Base-by-base conservation (phyloP, 1,140 invertebrate species). In the Drosophila obscura region DNA sequence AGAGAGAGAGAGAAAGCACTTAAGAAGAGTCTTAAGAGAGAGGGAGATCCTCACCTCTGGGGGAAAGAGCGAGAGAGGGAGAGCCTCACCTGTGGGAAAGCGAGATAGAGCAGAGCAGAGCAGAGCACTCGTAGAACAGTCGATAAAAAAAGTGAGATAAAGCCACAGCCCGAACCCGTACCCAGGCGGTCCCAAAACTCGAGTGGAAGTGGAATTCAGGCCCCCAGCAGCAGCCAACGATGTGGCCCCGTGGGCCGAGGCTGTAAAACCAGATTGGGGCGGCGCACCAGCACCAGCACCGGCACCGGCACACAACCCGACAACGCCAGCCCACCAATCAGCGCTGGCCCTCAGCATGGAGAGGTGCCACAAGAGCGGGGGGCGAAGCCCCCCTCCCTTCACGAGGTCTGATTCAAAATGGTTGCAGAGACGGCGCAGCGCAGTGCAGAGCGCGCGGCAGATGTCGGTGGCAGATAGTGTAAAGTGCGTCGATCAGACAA, bases 251-350 rank as follows among this genome's bases (percentile, higher is more conserved):
- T 39, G 35, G 35, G 35, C 35, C 35, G 35, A 58, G 63, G 56
- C 49, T 58, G 59, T 43, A 64, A 77, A 81, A 81, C 75, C 75
- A 81, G 78, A 78, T 81, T 78, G 63, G 78, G 78, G 78, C 78
- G 78, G 78, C 78, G 75, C 78, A 66, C 74, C 67, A 48, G 28
- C 28, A 66, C 73, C 46, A 9, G 31, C 31, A 35, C 28, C 26
- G 58, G 52, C 48, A 45, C 44, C 58, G 44, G 24, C 51, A 59
- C 50, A 52, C 9, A 7, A 6, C 50, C 46, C 9, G 59, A 58
- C 35, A 2, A 39, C 35, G 11, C 11, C 0, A 8, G 11, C 35
- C 59, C 71, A 74, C 77, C 77, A 80, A 80, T 80, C 77, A 80
- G 71, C 64, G 73, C 52, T 53, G 50, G 45, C 7, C 45, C 52